phyloP scores from a whole-genome alignment of 2,888 invertebrate species.

The Hypolimnas misippus region DNA sequence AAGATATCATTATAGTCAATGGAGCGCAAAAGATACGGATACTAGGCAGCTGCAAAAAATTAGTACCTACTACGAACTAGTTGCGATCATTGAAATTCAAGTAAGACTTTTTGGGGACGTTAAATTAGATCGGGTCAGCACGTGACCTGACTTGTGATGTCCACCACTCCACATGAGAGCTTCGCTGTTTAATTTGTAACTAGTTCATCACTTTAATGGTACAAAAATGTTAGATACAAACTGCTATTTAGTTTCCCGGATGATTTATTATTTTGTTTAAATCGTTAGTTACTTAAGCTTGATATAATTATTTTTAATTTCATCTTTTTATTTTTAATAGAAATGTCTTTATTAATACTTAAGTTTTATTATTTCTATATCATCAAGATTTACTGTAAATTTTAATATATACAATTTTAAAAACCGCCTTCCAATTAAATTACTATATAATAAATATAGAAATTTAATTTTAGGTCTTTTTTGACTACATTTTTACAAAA shows the following conservation, averaged over 20 bases:
- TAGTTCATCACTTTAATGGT: not conserved
- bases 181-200: slow-evolving; percentile 2
- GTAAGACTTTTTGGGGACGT: slow-evolving; percentile 69
- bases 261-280: not conserved
- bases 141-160: slow-evolving; percentile 70
- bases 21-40: slow-evolving; percentile 10
- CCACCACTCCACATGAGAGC: slow-evolving; percentile 47
- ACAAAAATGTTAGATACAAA: not conserved
- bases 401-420: no score
- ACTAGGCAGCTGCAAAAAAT: slow-evolving; percentile 42
- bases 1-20: not conserved
- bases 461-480: no score
- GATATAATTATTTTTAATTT: no score
- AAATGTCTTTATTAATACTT: no score
- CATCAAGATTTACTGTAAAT: no score
- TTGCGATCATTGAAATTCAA: slow-evolving; percentile 63
- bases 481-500: no score
- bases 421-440: no score
- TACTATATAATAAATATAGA: no score
- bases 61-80: slow-evolving; percentile 55
- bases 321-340: no score
- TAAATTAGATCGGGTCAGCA: slow-evolving; percentile 69
- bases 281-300: no score
- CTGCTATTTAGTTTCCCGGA: not conserved
- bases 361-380: no score